Conservation (phyloP, 2,888 invertebrate genomes). For the Temnothorax unifasciatus region DNA sequence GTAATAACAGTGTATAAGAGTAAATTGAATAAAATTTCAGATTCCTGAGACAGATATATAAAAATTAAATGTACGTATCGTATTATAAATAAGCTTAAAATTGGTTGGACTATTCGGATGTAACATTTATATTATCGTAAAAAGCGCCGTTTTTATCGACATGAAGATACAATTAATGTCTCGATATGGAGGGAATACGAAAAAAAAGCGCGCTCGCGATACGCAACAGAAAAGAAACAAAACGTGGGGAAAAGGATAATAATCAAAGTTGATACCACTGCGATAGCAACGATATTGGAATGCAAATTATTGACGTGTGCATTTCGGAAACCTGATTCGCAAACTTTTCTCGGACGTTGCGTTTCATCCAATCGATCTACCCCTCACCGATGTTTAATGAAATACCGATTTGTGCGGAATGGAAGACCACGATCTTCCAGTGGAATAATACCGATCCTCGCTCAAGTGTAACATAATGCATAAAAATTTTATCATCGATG, state of each 20-base stretch:
- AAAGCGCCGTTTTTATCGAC: constrained; percentile 38
- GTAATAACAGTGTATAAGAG: constrained; percentile 16
- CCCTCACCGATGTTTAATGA: constrained; percentile 71
- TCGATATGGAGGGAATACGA: constrained; percentile 28
- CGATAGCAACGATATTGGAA: constrained; percentile 67
- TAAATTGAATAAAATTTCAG: constrained; percentile 13
- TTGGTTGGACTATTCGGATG: constrained; percentile 18
- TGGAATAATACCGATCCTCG: constrained; percentile 25
- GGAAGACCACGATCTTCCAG: constrained; percentile 59
- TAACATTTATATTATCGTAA: constrained; percentile 20
- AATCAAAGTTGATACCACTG: constrained; percentile 55
- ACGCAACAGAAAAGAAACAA: constrained; percentile 57
- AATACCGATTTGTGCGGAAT: constrained; percentile 66
- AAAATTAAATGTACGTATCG: constrained; percentile 32
- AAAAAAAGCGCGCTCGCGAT: constrained; percentile 28
- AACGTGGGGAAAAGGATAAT: constrained; percentile 56
- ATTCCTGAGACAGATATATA: constrained; percentile 28
- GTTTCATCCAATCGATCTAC: constrained; percentile 70
- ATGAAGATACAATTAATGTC: constrained; percentile 44
- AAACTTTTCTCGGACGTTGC: constrained; percentile 71
- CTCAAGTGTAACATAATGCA: constrained; percentile 3
- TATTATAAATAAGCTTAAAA: constrained; percentile 28
- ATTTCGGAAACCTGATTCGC: constrained; percentile 68
- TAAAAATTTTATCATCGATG: constrained; percentile 14
- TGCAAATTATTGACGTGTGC: constrained; percentile 71